Percentiles rank a stretch among this genome's conserved stretches.
Evolutionary conservation across 2,797 vertebrate genomes (phyloP).

Genomic region (Cossypha polioptera): DNA sequence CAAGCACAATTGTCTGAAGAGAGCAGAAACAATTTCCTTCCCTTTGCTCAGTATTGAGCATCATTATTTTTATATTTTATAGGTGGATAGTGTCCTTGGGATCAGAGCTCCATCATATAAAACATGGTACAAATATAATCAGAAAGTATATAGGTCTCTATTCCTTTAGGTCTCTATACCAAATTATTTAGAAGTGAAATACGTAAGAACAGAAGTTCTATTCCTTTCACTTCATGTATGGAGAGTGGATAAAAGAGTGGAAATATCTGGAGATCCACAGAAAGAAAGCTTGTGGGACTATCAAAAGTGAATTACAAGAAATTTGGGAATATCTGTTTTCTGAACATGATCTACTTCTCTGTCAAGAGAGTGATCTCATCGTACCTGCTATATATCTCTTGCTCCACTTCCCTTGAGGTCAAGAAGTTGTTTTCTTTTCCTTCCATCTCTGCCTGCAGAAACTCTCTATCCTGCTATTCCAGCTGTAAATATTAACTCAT

Average conservation of each 20-base stretch:
- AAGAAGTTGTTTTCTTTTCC: neutral
- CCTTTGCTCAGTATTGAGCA: neutral
- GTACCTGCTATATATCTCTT: neutral
- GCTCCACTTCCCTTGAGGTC: neutral
- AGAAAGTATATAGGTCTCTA: neutral
- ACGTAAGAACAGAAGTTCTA: neutral
- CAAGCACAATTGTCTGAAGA: neutral
- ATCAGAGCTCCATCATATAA: neutral
- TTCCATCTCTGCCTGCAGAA: neutral
- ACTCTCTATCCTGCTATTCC: neutral
- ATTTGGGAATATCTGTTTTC: neutral
- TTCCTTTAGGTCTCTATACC: neutral
- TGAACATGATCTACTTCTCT: neutral
- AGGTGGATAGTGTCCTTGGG: neutral
- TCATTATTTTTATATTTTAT: neutral
- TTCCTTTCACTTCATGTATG: neutral
- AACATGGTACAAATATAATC: neutral
- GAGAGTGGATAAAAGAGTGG: neutral
- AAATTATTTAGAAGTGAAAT: neutral
- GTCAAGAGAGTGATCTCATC: neutral
- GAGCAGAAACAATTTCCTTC: neutral
- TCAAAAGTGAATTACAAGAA: neutral
- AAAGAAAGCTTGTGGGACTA: neutral
- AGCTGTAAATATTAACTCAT: neutral
- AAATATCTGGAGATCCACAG: neutral